Percentiles rank a stretch among this genome's conserved stretches.
Conservation (phyloP, 1,140 invertebrate genomes). For the Diachasmimorpha longicaudata region DNA sequence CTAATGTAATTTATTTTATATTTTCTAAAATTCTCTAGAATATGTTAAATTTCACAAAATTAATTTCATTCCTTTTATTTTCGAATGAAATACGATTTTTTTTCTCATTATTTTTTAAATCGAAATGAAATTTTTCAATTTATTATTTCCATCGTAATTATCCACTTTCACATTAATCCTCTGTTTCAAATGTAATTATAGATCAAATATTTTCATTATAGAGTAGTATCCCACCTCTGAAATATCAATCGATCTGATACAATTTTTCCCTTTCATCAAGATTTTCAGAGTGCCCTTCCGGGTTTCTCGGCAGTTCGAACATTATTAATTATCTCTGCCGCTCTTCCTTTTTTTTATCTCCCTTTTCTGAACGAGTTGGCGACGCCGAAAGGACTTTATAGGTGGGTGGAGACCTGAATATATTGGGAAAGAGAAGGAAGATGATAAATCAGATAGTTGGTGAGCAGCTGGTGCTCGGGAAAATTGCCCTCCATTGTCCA, state of each 20-base stretch:
- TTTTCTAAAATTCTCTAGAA: too few species aligned
- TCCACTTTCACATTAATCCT: background rate
- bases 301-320: background rate
- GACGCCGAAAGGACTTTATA: background rate
- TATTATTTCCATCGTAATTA: background rate
- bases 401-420: conserved; percentile 25
- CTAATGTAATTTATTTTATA: too few species aligned
- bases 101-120: too few species aligned
- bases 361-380: background rate
- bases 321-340: conserved; percentile 1
- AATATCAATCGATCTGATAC: background rate
- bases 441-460: conserved; percentile 59
- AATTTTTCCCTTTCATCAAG: background rate
- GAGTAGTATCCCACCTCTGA: background rate
- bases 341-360: background rate
- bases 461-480: conserved; percentile 56
- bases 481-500: conserved; percentile 48
- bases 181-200: background rate
- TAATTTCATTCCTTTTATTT: too few species aligned
- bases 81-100: too few species aligned
- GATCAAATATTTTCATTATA: background rate
- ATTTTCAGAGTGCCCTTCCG: background rate
- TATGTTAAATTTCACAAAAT: too few species aligned
- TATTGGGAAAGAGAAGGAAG: conserved; percentile 21
- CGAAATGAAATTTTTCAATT: background rate